These are phyloP conservation scores for Desoria tigrina DNA, from an alignment of 2,888 invertebrate genomes.

Conservation along the genomic window DNA sequence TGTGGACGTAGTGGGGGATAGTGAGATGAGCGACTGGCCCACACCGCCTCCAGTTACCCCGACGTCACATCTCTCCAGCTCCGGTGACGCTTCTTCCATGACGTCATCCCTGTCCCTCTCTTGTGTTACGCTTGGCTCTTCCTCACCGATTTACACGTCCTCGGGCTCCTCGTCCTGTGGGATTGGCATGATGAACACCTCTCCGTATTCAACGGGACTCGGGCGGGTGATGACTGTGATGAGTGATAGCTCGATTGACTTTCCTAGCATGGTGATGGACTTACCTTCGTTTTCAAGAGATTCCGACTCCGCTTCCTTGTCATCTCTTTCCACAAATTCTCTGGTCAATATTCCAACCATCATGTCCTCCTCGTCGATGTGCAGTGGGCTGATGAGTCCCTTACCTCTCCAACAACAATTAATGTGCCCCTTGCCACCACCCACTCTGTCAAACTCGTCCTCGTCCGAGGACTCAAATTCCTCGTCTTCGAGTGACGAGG, in stretches of 20 bases:
- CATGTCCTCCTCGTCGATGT: constrained; percentile 38
- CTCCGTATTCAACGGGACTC: not conserved
- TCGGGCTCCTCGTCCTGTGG: constrained; percentile 6
- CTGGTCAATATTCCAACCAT: constrained; percentile 30
- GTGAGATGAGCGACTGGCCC: constrained; percentile 52
- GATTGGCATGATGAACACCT: constrained; percentile 14
- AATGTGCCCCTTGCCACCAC: constrained; percentile 23
- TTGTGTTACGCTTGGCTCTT: constrained; percentile 12
- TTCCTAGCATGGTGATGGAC: constrained; percentile 17
- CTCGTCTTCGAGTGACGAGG: constrained; percentile 16
- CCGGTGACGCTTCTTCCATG: constrained; percentile 23
- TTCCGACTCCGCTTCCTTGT: constrained; percentile 8
- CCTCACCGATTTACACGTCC: constrained; percentile 1
- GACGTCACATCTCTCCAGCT: constrained; percentile 28
- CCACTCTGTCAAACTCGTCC: constrained; percentile 18
- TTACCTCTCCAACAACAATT: constrained; percentile 26
- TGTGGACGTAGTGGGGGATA: constrained; percentile 51
- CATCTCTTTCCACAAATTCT: constrained; percentile 34
- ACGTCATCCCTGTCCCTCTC: constrained; percentile 28
- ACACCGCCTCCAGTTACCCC: constrained; percentile 44
- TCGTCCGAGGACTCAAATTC: not conserved
- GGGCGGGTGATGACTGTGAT: constrained; percentile 12
- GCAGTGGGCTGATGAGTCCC: constrained; percentile 41
- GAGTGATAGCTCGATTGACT: constrained; percentile 8
- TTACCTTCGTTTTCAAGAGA: constrained; percentile 15